A percentile compares a stretch with the other conserved stretches of the same genome.
These are phyloP conservation scores for Spilosoma lubricipeda DNA, from an alignment of 2,888 invertebrate genomes.

Conservation along the genomic window DNA sequence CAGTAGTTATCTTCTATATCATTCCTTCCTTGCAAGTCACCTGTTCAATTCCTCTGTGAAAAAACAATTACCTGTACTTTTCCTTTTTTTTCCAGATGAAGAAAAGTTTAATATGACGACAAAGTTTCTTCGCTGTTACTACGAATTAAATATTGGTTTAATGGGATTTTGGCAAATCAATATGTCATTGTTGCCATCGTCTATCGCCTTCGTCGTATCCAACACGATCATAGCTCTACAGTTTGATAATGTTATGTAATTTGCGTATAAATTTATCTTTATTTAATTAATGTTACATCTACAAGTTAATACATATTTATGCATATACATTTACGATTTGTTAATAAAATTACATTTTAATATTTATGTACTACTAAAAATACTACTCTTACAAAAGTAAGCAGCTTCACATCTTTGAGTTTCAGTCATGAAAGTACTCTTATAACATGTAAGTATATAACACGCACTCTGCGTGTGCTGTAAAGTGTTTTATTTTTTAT, in stretches of 20 bases:
- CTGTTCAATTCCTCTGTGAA: neutral
- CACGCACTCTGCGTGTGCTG: no score
- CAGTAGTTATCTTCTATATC: no score
- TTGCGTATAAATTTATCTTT: neutral
- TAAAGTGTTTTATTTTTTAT: no score
- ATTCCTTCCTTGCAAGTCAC: no score
- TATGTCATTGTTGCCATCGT: conserved; percentile 64
- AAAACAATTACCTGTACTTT: neutral
- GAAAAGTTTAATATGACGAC: conserved; percentile 52
- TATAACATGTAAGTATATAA: no score
- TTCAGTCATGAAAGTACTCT: no score
- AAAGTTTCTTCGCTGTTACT: conserved; percentile 59
- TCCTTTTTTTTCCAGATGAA: conserved; percentile 49
- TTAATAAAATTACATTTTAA: no score
- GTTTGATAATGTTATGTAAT: conserved; percentile 62
- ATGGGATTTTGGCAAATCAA: conserved; percentile 58
- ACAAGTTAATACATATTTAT: no score
- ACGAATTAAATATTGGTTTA: conserved; percentile 53
- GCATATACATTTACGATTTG: no score
- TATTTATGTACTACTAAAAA: no score
- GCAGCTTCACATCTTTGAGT: neutral
- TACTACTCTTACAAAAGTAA: no score
- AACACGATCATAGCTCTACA: conserved; percentile 68
- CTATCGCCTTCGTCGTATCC: conserved; percentile 61
- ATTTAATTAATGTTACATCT: no score